Evolutionary conservation across 2,113 vertebrate genomes (phyloP).

Genomic region (Cololabis saira): DNA sequence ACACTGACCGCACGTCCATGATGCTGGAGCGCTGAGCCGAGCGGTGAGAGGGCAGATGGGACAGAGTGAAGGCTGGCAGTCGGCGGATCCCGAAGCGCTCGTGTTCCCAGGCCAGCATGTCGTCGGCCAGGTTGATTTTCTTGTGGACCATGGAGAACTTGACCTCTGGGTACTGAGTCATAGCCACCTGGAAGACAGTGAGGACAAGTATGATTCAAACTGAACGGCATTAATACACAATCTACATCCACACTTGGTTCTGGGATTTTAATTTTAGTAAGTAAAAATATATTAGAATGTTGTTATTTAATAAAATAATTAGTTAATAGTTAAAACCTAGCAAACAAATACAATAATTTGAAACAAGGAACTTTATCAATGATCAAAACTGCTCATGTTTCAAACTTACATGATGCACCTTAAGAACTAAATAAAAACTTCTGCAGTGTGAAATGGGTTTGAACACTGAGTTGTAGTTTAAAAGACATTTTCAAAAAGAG

Average conservation of each 20-base stretch:
- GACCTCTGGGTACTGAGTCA: constrained; percentile 89
- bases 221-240: neutral
- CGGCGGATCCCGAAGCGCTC: constrained; percentile 97
- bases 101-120: constrained; percentile 97
- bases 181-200: constrained; percentile 79
- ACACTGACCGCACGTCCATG: constrained; percentile 94
- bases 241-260: too few relatives aligned
- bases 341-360: too few relatives aligned
- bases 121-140: constrained; percentile 98
- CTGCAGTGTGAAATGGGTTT: too few relatives aligned
- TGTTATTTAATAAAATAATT: too few relatives aligned
- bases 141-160: constrained; percentile 99
- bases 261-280: too few relatives aligned
- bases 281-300: too few relatives aligned
- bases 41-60: constrained; percentile 93
- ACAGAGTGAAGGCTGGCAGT: constrained; percentile 94
- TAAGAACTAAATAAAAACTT: too few relatives aligned
- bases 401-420: too few relatives aligned
- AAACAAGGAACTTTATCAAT: too few relatives aligned
- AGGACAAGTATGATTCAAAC: neutral
- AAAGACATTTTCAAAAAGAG: neutral
- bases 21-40: constrained; percentile 92
- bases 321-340: too few relatives aligned
- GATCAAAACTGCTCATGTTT: too few relatives aligned
- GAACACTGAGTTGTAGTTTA: too few relatives aligned